Conservation (phyloP, 2,888 invertebrate genomes). For the Zygogramma bicolorata region DNA sequence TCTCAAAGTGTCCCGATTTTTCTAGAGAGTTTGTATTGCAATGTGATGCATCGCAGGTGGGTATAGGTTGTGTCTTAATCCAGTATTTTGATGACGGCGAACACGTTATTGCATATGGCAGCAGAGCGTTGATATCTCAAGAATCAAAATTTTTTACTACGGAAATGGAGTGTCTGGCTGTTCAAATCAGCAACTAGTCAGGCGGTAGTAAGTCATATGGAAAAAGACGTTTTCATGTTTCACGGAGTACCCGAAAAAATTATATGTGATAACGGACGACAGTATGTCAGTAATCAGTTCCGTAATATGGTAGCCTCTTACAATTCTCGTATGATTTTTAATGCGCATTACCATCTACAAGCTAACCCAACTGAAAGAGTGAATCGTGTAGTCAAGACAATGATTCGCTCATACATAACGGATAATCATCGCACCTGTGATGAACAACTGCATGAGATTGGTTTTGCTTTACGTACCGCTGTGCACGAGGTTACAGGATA, state of each 20-base stretch:
- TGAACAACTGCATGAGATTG: constrained; percentile 45
- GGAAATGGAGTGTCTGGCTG: constrained; percentile 44
- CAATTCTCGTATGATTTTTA: constrained; percentile 37
- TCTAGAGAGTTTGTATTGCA: constrained; percentile 42
- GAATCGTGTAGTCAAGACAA: constrained; percentile 53
- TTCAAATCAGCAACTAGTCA: constrained; percentile 28
- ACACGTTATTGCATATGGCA: constrained; percentile 40
- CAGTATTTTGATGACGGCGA: constrained; percentile 40
- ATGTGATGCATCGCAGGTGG: constrained; percentile 44
- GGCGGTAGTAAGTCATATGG: constrained; percentile 16
- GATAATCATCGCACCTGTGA: constrained; percentile 46
- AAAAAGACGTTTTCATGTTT: constrained; percentile 36
- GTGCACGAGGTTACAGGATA: constrained; percentile 49
- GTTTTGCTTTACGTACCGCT: constrained; percentile 47
- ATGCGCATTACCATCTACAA: constrained; percentile 54
- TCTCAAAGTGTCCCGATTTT: constrained; percentile 38
- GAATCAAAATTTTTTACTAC: constrained; percentile 42
- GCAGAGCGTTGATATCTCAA: constrained; percentile 32
- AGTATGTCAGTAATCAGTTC: constrained; percentile 23
- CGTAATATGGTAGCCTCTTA: constrained; percentile 32
- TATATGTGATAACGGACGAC: constrained; percentile 47
- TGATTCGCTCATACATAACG: constrained; percentile 37
- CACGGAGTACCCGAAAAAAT: constrained; percentile 45
- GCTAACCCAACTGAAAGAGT: constrained; percentile 56
- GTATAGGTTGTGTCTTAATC: constrained; percentile 9